phyloP scores from a whole-genome alignment of 2,888 invertebrate genomes.

The Pseudococcus viburni region DNA sequence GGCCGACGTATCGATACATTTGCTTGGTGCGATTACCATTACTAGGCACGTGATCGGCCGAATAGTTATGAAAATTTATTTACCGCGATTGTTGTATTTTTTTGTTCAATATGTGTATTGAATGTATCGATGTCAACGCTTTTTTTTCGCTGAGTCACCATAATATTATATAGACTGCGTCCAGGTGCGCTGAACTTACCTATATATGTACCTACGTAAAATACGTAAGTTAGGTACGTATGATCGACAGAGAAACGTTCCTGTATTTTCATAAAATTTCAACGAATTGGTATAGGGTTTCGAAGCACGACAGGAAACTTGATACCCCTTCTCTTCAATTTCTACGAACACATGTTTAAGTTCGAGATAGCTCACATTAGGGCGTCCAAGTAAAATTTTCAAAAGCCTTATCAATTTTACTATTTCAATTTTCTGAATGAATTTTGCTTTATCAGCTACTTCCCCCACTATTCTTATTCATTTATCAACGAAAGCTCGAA shows the following conservation, averaged over 20 bases:
- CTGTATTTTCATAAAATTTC: background rate
- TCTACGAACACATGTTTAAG: too few relatives aligned
- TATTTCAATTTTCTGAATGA: too few relatives aligned
- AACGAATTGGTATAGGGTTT: background rate
- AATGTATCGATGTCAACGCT: slow-evolving; percentile 13
- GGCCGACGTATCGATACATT: slow-evolving; percentile 29
- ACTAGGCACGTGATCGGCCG: slow-evolving; percentile 15
- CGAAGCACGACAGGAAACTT: too few relatives aligned
- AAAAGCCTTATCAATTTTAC: too few relatives aligned
- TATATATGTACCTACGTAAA: background rate
- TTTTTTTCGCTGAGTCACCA: slow-evolving; percentile 22
- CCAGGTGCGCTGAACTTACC: background rate
- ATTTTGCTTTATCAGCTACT: too few relatives aligned
- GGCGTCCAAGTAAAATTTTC: too few relatives aligned
- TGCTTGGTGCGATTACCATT: slow-evolving; percentile 7
- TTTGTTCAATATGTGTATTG: background rate
- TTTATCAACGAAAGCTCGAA: too few relatives aligned
- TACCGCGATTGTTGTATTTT: slow-evolving; percentile 27
- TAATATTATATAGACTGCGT: background rate
- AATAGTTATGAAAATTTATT: slow-evolving; percentile 47
- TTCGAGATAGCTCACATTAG: too few relatives aligned
- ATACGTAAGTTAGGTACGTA: background rate
- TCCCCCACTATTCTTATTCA: too few relatives aligned
- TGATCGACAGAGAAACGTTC: background rate
- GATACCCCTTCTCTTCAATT: too few relatives aligned